Percentiles rank a stretch among this genome's conserved stretches.
Conservation (phyloP, 2,113 vertebrate species). For the Tyrannus savana region DNA sequence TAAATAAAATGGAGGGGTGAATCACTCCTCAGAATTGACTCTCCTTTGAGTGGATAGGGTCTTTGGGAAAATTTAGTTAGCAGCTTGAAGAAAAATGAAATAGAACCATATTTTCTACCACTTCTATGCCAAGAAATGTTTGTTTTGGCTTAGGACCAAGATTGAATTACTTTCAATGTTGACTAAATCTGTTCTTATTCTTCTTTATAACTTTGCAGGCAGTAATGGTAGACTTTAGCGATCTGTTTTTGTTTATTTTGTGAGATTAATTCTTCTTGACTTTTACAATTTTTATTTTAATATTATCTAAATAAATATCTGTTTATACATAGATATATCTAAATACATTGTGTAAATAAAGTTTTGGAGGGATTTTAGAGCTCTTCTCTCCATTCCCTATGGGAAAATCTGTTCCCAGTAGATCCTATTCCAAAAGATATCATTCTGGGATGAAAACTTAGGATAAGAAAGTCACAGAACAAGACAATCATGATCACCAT, state of each 20-base stretch:
- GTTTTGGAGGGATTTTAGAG: background rate
- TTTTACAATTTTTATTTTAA: background rate
- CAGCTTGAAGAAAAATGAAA: background rate
- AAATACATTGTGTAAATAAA: background rate
- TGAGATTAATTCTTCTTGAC: background rate
- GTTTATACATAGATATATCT: background rate
- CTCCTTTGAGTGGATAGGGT: background rate
- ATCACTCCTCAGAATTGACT: background rate
- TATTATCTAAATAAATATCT: background rate
- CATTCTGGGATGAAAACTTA: background rate
- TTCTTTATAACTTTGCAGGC: background rate
- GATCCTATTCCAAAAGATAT: background rate
- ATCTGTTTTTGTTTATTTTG: background rate
- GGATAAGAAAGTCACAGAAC: background rate
- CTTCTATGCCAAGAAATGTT: background rate
- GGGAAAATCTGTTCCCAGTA: background rate
- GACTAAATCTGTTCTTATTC: background rate
- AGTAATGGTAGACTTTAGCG: background rate
- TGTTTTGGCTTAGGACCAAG: background rate
- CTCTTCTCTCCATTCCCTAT: background rate
- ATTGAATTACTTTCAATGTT: background rate
- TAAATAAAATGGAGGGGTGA: background rate
- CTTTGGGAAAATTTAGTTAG: background rate
- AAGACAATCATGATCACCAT: background rate
- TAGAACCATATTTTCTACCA: background rate